Evolutionary conservation across 1,140 invertebrate species (phyloP), one percentile per base, ranked within the genome.

Genomic region (Drosophila miranda): DNA sequence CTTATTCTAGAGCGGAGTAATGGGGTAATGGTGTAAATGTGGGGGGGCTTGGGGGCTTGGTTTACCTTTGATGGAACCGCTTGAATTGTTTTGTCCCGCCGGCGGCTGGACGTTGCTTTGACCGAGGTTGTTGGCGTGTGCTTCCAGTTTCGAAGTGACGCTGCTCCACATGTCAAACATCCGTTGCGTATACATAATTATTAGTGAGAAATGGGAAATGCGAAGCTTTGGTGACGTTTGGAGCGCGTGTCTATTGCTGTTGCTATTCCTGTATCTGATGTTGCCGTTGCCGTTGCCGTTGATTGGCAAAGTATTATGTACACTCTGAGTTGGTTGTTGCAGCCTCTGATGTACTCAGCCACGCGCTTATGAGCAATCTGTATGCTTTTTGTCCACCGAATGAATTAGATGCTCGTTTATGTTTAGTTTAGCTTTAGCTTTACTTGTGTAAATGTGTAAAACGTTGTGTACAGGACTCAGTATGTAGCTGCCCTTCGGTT

Each of bases 111-210:
- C 89, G 75, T 88, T 92, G 73, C 92, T 93, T 90, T 95, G 94
- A 71, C 92, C 93, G 89, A 94, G 93, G 73, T 92, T 92, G 90
- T 94, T 94, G 49, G 89, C 89, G 73, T 93, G 93, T 91, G 94
- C 93, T 93, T 96, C 95, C 93, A 96, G 91, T 92, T 96, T 96
- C 84, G 94, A 95, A 92, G 93, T 95, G 90, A 96, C 95, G 92
- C 94, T 95, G 93, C 95, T 96, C 95, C 95, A 96, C 95, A 96
- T 96, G 92, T 96, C 95, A 93, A 96, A 96, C 95, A 96, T 96
- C 92, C 95, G 95, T 92, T 93, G 92, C 90, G 92, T 93, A 92
- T 92, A 92, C 91, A 92, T 92, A 90, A 90, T 90, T 89, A 84
- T 74, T 74, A 74, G 45, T 74, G 69, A 55, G 60, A 64, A 73